These are phyloP conservation scores for Cyanoderma ruficeps DNA, from an alignment of 2,113 vertebrate species.

Conservation along the genomic window DNA sequence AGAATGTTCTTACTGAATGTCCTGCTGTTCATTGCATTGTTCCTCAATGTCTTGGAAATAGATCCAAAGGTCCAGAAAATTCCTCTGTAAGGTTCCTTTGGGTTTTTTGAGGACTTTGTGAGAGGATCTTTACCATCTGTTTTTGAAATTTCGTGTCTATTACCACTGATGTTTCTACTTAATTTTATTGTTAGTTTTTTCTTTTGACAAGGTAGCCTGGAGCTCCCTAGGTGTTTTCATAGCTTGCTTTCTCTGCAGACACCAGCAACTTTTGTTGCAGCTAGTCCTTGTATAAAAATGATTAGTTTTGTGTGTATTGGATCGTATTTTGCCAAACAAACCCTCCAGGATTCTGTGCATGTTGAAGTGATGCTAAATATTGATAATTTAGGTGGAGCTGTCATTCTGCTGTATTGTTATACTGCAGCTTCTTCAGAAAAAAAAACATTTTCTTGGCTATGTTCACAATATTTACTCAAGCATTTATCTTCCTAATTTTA, in stretches of 20 bases:
- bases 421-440: neutral
- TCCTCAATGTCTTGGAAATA: neutral
- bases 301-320: neutral
- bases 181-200: neutral
- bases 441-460: fast-evolving
- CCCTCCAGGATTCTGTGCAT: neutral
- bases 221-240: neutral
- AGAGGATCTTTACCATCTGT: neutral
- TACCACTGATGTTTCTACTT: neutral
- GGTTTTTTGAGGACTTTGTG: neutral
- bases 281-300: neutral
- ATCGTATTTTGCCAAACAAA: neutral
- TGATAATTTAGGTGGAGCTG: neutral
- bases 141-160: neutral
- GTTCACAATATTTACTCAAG: neutral
- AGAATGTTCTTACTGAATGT: neutral
- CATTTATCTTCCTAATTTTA: neutral
- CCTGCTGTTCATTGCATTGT: neutral
- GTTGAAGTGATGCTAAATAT: neutral
- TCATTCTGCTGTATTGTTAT: neutral
- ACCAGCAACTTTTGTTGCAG: neutral
- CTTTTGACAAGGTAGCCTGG: neutral
- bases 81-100: neutral
- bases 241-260: neutral
- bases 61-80: neutral